Percentiles rank a stretch among this genome's conserved stretches.
phyloP scores from a whole-genome alignment of 2,888 invertebrate genomes.

The Neoscelio sp. region DNA sequence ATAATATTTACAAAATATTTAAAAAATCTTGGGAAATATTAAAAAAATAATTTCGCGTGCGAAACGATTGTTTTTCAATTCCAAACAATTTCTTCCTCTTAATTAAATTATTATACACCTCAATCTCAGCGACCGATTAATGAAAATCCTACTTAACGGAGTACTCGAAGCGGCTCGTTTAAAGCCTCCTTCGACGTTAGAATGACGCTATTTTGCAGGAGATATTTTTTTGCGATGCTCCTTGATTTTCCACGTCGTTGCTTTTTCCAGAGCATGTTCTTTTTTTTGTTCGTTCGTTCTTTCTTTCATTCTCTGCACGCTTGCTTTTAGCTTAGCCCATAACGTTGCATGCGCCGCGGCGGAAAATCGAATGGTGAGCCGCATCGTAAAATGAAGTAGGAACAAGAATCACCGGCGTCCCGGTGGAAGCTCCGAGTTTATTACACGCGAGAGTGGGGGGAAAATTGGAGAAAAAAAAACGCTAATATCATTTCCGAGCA shows the following conservation, averaged over 20 bases:
- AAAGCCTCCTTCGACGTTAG: slow-evolving; percentile 41
- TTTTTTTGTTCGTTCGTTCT: slow-evolving; percentile 39
- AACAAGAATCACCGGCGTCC: slow-evolving; percentile 56
- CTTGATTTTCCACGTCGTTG: slow-evolving; percentile 64
- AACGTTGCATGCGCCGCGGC: slow-evolving; percentile 62
- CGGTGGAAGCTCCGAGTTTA: slow-evolving; percentile 56
- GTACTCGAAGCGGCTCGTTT: slow-evolving; percentile 36
- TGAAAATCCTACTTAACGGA: slow-evolving; percentile 60
- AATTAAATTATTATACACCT: slow-evolving; percentile 39
- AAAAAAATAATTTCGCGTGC: too few species aligned
- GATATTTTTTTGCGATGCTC: slow-evolving; percentile 55
- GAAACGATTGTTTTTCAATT: too few species aligned
- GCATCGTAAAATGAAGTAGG: slow-evolving; percentile 59
- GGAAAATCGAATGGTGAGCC: slow-evolving; percentile 68
- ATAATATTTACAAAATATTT: too few species aligned
- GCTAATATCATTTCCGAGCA: slow-evolving; percentile 62
- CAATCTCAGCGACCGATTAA: slow-evolving; percentile 53
- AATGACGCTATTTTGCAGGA: slow-evolving; percentile 33
- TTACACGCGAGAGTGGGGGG: slow-evolving; percentile 32
- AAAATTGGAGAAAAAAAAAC: slow-evolving; percentile 52
- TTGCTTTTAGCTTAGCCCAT: slow-evolving; percentile 62
- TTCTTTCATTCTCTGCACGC: slow-evolving; percentile 63
- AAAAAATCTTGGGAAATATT: too few species aligned
- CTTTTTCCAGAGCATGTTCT: slow-evolving; percentile 15
- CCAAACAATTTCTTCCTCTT: slow-evolving; percentile 27